Base-by-base conservation (phyloP, 1,140 invertebrate genomes). In the Solenopsis fugax region DNA sequence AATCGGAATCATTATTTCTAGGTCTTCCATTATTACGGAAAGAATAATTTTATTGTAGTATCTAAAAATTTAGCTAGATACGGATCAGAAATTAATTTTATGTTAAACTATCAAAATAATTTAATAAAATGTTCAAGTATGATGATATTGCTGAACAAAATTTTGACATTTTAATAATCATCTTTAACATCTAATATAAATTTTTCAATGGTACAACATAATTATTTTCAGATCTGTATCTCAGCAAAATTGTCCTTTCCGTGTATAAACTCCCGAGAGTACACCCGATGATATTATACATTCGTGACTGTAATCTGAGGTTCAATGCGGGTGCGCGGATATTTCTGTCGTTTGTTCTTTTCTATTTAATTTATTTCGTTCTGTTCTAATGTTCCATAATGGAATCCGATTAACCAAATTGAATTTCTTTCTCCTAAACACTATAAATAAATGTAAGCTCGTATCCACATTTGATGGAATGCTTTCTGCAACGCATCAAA, bases 351-450 rank as follows among this genome's bases (percentile, higher is more conserved):
- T 62, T 37, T 34, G 12, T 0, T 13, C 18, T 16, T 7, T 81
- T 18, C 48, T 34, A n/a, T 80, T 91, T 88, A 73, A 86, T 69
- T 91, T 34, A 62, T 84, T 60, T 56, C 48, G 54, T 64, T 80
- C 16, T 72, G 71, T 67, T 89, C 62, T 86, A 82, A 56, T 52
- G 50, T 73, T 41, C 54, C 24, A 72, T 72, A 73, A 84, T 50
- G 24, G 24, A 60, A 48, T 12, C 24, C n/a, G 54, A 48, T 24
- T 60, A 60, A 60, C 24, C 18, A 48, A 73, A 84, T 84, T 60
- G 24, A 73, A n/a, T 84, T 41, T 21, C 41, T 24, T 73, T 73
- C 34, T 45, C 37, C 12, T n/a, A 37, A 12, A 13, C 37, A 24
- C 4, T 24, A 52, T 24, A 21, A 18, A 73, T 60, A 73, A 84